phyloP scores from a whole-genome alignment of 2,113 vertebrate species.

The Paralichthys olivaceus region DNA sequence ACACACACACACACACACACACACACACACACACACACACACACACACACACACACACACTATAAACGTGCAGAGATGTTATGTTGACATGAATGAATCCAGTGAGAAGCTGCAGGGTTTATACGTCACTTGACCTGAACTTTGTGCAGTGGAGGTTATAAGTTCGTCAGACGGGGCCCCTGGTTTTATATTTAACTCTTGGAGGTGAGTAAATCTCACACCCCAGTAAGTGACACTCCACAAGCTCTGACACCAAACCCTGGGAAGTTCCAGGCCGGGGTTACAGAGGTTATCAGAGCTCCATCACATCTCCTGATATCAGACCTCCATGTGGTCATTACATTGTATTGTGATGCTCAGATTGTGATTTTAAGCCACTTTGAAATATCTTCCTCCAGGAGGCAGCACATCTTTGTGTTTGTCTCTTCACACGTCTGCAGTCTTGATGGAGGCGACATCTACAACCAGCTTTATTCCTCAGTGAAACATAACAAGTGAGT shows the following conservation, averaged over 20 bases:
- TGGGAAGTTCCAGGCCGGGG: slow-evolving; percentile 62
- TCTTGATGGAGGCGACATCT: not conserved
- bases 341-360: slow-evolving; percentile 2
- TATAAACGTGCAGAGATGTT: not conserved
- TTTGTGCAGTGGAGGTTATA: slow-evolving; percentile 11
- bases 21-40: too few species aligned
- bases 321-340: not conserved
- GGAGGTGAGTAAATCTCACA: slow-evolving; percentile 63
- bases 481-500: not conserved
- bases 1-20: too few species aligned
- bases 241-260: slow-evolving; percentile 51
- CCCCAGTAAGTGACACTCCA: slow-evolving; percentile 56
- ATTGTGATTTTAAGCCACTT: not conserved
- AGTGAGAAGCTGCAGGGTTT: not conserved
- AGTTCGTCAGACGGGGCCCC: slow-evolving; percentile 40
- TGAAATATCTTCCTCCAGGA: not conserved
- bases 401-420: not conserved
- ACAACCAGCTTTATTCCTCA: too few species aligned
- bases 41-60: not conserved
- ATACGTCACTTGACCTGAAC: not conserved
- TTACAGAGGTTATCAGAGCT: slow-evolving; percentile 41
- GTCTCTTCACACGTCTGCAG: not conserved
- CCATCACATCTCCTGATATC: slow-evolving; percentile 4
- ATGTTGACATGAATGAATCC: not conserved
- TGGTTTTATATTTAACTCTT: slow-evolving; percentile 45